Evolutionary conservation across 2,888 invertebrate species (phyloP).

Genomic region (Ophraella communa): DNA sequence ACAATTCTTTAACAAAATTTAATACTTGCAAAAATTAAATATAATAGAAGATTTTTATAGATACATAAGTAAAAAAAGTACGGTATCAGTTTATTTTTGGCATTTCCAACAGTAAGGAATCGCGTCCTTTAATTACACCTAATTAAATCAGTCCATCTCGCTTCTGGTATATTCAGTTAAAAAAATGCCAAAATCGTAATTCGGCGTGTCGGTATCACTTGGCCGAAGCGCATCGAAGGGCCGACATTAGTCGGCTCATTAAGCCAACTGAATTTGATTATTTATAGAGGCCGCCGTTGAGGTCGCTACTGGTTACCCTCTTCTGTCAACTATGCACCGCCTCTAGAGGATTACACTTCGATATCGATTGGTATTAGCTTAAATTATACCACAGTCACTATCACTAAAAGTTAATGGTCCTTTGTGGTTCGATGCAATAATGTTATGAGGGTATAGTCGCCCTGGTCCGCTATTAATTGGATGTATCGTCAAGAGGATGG

Average conservation of each 20-base stretch:
- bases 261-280: conserved; percentile 47
- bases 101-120: too few species aligned
- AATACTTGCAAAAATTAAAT: too few species aligned
- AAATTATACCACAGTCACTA: conserved; percentile 47
- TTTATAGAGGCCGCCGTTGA: conserved; percentile 42
- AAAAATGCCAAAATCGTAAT: conserved; percentile 11
- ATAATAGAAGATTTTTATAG: too few species aligned
- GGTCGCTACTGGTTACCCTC: conserved; percentile 45
- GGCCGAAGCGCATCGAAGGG: conserved; percentile 1
- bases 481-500: conserved; percentile 37
- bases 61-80: too few species aligned
- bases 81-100: too few species aligned
- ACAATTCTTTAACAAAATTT: too few species aligned
- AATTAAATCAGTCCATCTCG: not conserved
- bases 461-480: conserved; percentile 41
- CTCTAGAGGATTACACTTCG: conserved; percentile 43
- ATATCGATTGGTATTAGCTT: conserved; percentile 48
- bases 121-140: not conserved
- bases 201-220: conserved; percentile 9
- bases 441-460: conserved; percentile 47
- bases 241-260: conserved; percentile 47
- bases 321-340: conserved; percentile 42
- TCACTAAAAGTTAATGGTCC: conserved; percentile 53
- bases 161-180: not conserved
- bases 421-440: conserved; percentile 50